Evolutionary conservation across 2,888 invertebrate genomes (phyloP).

Genomic region (Eugnorisma glareosa): DNA sequence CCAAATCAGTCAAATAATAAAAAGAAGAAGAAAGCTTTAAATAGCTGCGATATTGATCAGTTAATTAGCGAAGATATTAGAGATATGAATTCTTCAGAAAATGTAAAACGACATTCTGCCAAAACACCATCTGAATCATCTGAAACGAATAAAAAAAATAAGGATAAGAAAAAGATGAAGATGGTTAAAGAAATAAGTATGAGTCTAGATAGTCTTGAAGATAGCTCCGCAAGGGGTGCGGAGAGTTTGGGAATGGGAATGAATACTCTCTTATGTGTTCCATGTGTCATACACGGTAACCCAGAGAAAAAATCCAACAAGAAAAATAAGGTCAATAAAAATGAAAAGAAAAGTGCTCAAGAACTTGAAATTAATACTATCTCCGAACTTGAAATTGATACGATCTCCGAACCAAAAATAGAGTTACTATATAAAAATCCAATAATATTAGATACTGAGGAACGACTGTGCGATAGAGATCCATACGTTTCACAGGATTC

Average conservation of each 20-base stretch:
- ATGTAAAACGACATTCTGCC: conserved; percentile 40
- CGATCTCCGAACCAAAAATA: conserved; percentile 72
- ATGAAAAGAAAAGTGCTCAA: conserved; percentile 44
- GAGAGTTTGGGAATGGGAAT: conserved; percentile 76
- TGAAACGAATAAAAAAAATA: conserved; percentile 53
- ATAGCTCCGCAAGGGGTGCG: conserved; percentile 60
- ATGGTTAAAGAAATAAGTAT: conserved; percentile 80
- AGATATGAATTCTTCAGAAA: conserved; percentile 38
- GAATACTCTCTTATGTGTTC: conserved; percentile 84
- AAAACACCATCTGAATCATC: conserved; percentile 50
- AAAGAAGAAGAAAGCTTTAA: conserved; percentile 57
- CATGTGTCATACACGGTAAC: conserved; percentile 84
- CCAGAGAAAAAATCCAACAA: conserved; percentile 69
- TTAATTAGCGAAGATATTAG: conserved; percentile 54
- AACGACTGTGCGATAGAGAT: conserved; percentile 69
- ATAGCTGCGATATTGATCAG: conserved; percentile 49
- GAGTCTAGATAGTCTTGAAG: conserved; percentile 86
- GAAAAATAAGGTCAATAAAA: conserved; percentile 49
- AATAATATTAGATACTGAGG: conserved; percentile 76
- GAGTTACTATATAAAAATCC: conserved; percentile 85
- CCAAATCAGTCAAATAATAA: conserved; percentile 69
- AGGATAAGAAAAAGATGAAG: conserved; percentile 63
- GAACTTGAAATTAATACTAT: conserved; percentile 46
- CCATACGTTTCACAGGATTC: conserved; percentile 68
- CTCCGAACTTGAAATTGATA: conserved; percentile 49